These are phyloP conservation scores for Drosophila robusta DNA, from an alignment of 2,888 invertebrate species.

Conservation along the genomic window DNA sequence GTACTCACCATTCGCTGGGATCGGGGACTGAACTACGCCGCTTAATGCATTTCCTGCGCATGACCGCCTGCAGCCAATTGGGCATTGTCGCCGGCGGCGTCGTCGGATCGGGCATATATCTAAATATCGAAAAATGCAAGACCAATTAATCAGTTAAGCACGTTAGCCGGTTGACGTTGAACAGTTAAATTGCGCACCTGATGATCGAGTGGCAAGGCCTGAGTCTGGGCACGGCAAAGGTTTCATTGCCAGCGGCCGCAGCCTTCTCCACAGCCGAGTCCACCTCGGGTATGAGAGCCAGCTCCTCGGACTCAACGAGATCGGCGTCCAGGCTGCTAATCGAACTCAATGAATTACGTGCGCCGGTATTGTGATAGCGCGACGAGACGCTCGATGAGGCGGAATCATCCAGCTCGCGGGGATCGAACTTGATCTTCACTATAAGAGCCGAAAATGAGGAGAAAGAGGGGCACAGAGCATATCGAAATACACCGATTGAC, in stretches of 20 bases:
- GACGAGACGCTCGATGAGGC: conserved; percentile 38
- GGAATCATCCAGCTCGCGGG: conserved; percentile 77
- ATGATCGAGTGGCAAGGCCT: conserved; percentile 83
- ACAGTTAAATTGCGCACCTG: conserved; percentile 68
- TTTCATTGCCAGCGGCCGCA: conserved; percentile 54
- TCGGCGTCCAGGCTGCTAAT: conserved; percentile 76
- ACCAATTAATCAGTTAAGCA: conserved; percentile 1
- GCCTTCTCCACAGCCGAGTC: conserved; percentile 73
- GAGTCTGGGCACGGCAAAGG: conserved; percentile 81
- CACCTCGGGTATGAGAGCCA: conserved; percentile 75
- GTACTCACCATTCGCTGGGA: conserved; percentile 67
- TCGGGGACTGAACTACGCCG: conserved; percentile 43
- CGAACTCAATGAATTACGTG: conserved; percentile 73
- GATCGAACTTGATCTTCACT: conserved; percentile 86
- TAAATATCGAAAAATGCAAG: conserved; percentile 35
- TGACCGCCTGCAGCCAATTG: conserved; percentile 85
- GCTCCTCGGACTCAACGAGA: conserved; percentile 53
- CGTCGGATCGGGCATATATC: conserved; percentile 83
- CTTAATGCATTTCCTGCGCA: conserved; percentile 83
- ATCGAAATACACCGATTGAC: conserved; percentile 75
- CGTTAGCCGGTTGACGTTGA: no score
- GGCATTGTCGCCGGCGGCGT: conserved; percentile 72
- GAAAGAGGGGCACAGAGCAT: conserved; percentile 75
- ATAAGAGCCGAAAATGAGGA: conserved; percentile 71
- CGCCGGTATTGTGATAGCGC: conserved; percentile 46